Base-by-base conservation (phyloP, 2,888 invertebrate species). In the Ecdyonurus torrentis region DNA sequence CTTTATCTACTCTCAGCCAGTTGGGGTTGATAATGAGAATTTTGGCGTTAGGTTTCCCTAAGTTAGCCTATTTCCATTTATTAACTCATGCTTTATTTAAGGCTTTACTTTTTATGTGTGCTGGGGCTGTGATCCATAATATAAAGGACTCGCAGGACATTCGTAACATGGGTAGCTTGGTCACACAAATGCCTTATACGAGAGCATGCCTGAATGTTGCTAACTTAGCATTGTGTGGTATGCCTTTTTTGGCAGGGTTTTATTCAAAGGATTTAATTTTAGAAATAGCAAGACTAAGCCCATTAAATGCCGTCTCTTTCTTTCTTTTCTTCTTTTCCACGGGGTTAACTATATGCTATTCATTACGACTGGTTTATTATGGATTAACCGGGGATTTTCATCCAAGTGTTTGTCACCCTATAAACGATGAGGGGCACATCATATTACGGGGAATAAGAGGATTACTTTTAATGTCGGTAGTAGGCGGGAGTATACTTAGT, bases 81-180 rank as follows among this genome's bases (percentile, higher is more conserved):
- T 75, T 86, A 72, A 82, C 78, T 67, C 85, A 87, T 80, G 86
- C 86, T 65, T 78, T 87, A 75, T 87, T 87, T 83, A 87, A 87
- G 67, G 84, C 86, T 68, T 77, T 85, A 74, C 77, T 86, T 73
- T 86, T 87, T 81, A 79, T 87, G 70, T 84, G 85, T 79, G 83
- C 84, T 0, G 87, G 87, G 0, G 74, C 78, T 61, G 76, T 86
- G 75, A 86, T 87, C 80, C 83, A 85, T 78, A 77, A 77, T 72
- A 77, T 81, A 72, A 73, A 71, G 68, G 79, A 82, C 77, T 77
- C 71, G 70, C 86, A 87, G 73, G 85, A 86, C 82, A 82, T 85
- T 79, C 85, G 85, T 2, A 76, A 69, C 74, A 80, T 83, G 68
- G 81, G 82, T 0, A 73, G 77, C 0, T 69, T 83, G 70, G 73